Evolutionary conservation across 2,888 invertebrate genomes (phyloP).

Genomic region (Hemistola chrysoprasaria): DNA sequence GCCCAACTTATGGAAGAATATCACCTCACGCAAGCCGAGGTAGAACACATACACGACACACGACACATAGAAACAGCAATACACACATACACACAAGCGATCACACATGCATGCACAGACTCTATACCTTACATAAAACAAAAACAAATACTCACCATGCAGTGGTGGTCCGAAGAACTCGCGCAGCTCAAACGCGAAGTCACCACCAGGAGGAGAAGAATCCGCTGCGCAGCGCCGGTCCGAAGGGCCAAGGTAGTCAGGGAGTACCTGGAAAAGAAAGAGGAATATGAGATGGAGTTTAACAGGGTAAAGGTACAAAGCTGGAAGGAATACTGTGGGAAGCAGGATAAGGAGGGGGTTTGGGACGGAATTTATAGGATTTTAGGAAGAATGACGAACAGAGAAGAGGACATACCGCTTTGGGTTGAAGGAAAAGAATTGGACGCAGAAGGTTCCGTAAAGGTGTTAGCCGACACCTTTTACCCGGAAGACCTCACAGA

Average conservation of each 20-base stretch:
- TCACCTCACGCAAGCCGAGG: not conserved
- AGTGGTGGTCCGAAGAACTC: conserved; percentile 12
- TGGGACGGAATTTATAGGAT: conserved; percentile 7
- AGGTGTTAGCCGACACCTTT: not conserved
- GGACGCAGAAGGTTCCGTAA: conserved; percentile 1
- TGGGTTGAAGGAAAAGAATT: not conserved
- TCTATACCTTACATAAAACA: not conserved
- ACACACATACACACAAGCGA: not conserved
- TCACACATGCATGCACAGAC: not conserved
- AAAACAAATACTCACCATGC: not conserved
- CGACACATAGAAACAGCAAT: not conserved
- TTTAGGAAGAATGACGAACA: too few relatives aligned
- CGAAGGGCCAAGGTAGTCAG: not conserved
- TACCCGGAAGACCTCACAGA: not conserved
- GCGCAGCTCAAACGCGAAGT: not conserved
- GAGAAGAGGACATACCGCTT: too few relatives aligned
- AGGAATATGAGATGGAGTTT: not conserved
- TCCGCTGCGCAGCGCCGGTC: conserved; percentile 3
- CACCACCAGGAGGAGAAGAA: conserved; percentile 5
- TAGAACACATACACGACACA: not conserved
- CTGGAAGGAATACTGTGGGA: conserved; percentile 22
- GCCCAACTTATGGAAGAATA: not conserved
- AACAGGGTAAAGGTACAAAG: not conserved
- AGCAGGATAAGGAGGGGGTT: conserved; percentile 16
- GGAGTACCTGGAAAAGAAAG: conserved; percentile 1